A percentile compares a stretch with the other conserved stretches of the same genome.
phyloP scores from a whole-genome alignment of 1,140 invertebrate genomes.

The Dendroctonus valens region DNA sequence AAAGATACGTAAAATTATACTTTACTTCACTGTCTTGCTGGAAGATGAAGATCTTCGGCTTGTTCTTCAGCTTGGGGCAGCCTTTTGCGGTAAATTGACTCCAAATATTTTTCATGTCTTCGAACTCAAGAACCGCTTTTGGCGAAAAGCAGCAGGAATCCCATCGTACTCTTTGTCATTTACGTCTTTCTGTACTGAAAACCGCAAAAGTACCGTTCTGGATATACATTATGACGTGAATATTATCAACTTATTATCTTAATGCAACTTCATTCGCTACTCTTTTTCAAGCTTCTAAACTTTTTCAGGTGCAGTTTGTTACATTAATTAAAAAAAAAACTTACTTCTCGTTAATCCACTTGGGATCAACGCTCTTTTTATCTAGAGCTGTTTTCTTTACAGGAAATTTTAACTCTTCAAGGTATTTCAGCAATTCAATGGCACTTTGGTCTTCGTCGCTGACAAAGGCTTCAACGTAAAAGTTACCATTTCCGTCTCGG shows the following conservation, averaged over 20 bases:
- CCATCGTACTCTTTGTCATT: conserved; percentile 4
- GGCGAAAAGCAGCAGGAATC: conserved; percentile 9
- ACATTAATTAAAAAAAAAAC: no score
- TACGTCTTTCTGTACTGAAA: no score
- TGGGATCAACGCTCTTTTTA: not conserved
- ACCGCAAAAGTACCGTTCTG: no score
- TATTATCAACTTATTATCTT: no score
- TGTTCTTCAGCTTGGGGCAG: conserved; percentile 38
- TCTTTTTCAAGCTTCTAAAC: not conserved
- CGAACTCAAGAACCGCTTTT: not conserved
- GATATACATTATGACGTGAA: no score
- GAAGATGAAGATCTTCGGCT: conserved; percentile 47
- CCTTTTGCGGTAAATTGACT: conserved; percentile 26
- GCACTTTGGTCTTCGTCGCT: conserved; percentile 4
- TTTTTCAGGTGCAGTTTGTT: no score
- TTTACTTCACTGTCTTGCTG: conserved; percentile 29
- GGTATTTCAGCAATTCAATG: not conserved
- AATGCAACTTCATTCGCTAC: no score
- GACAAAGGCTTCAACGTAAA: conserved; percentile 33
- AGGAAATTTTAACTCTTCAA: conserved; percentile 4
- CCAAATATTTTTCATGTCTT: conserved; percentile 34
- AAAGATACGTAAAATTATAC: not conserved
- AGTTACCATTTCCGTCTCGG: conserved; percentile 21
- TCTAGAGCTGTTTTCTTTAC: not conserved
- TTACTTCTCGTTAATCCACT: conserved; percentile 10